These are phyloP conservation scores for Enhydra lutris DNA, from an alignment of 2,113 vertebrate genomes.

Conservation along the genomic window DNA sequence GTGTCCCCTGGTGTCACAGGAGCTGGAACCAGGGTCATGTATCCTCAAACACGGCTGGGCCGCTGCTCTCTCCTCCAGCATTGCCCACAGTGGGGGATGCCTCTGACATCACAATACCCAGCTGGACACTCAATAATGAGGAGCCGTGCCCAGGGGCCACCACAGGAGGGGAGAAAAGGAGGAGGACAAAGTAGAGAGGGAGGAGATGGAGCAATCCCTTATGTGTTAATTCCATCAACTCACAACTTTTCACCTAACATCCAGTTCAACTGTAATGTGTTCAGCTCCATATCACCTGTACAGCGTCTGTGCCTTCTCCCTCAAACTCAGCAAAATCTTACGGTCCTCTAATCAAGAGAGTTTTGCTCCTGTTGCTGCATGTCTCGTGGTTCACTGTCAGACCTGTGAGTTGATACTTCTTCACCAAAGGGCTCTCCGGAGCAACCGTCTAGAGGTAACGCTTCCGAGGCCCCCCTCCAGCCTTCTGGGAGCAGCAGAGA, in stretches of 20 bases:
- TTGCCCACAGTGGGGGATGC: not conserved
- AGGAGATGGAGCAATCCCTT: conserved; percentile 69
- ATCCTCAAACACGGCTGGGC: not conserved
- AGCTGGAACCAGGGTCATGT: not conserved
- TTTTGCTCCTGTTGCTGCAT: conserved; percentile 5
- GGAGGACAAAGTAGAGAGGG: conserved; percentile 65
- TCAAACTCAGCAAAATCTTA: conserved; percentile 47
- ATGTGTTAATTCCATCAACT: conserved; percentile 65
- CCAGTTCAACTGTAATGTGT: conserved; percentile 67
- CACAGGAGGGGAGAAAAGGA: conserved; percentile 68
- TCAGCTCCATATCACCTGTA: conserved; percentile 60
- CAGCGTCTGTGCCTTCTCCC: conserved; percentile 56
- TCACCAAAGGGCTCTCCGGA: conserved; percentile 50
- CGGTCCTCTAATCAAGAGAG: conserved; percentile 61
- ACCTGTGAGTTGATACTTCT: conserved; percentile 56
- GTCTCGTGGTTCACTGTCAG: conserved; percentile 18
- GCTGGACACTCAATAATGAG: conserved; percentile 59
- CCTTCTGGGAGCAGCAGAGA: not conserved
- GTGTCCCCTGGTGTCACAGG: not conserved
- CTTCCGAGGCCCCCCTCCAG: not conserved
- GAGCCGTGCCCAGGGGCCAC: conserved; percentile 48
- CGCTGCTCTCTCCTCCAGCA: not conserved
- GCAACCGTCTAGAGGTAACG: conserved; percentile 43
- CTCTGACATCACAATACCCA: conserved; percentile 73
- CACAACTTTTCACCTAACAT: conserved; percentile 61